Base-by-base conservation (phyloP, 2,888 invertebrate species). In the Drosophila cognata region DNA sequence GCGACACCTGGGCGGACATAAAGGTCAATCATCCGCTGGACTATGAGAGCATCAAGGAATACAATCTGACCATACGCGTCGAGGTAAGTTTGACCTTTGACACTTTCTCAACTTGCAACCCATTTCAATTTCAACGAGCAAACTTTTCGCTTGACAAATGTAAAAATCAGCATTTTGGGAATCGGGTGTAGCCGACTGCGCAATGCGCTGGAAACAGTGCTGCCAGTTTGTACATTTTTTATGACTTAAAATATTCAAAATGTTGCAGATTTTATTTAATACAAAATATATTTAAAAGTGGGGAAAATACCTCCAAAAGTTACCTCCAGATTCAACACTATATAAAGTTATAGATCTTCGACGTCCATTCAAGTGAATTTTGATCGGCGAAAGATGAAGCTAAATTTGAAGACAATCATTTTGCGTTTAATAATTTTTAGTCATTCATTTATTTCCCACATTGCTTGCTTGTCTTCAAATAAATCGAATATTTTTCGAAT, bases 21-120 rank as follows among this genome's bases (percentile, higher is more conserved):
- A 98, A 98, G 94, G 98, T 98, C 89, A 98, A 98, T 94, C 98
- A 98, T 94, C 98, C 98, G 33, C 94, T 98, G 91, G 98, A 98
- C 94, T 98, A 97, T 92, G 98, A 98, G 93, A 97, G 96, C 89
- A 98, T 98, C 93, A 97, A 97, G 94, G 98, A 98, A 92, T 98
- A 98, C 93, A 98, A 98, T 94, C 94, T 98, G 88, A 98, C 98
- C 13, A 97, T 98, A 94, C 96, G 98, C 93, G 98, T 98, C 61
- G 98, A 98, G 97, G 98, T 98, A 93, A 94, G 95, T 92, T 16
- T 28, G 6, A 21, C 21, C 41, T 29, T 57, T 16, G 29, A 29
- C 38, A 38, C 28, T 38, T 13, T 4, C 7, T 2, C 38, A 56
- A 56, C n/a, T 38, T 7, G 13, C 16, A 4, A 8, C 10, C 8